These are phyloP conservation scores for Mechanitis messenoides DNA, from an alignment of 2,888 invertebrate genomes.

Conservation along the genomic window DNA sequence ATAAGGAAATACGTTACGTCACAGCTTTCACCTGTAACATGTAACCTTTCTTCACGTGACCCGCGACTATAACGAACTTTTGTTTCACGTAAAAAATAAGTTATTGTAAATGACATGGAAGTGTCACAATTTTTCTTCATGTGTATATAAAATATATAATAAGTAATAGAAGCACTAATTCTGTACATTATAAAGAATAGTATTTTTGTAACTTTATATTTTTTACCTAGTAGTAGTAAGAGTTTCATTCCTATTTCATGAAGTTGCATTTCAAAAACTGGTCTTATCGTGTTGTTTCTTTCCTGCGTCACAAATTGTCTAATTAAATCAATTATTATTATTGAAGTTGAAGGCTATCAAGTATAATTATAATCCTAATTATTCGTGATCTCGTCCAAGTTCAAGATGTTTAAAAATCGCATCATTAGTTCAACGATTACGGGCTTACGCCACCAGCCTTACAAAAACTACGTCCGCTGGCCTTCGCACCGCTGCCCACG, in stretches of 20 bases:
- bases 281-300: no score
- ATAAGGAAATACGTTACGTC: conserved; percentile 41
- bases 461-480: conserved; percentile 58
- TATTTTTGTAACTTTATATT: no score
- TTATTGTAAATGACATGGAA: background rate
- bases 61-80: conserved; percentile 50
- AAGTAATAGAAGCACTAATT: background rate
- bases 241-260: no score
- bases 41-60: conserved; percentile 60
- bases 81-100: conserved; percentile 4
- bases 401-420: conserved; percentile 44
- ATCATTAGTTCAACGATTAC: conserved; percentile 49
- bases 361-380: no score
- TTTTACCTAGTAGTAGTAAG: no score
- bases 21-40: conserved; percentile 49
- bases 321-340: no score
- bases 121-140: no score
- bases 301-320: no score
- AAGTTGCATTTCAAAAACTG: no score
- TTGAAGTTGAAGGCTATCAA: no score
- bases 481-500: conserved; percentile 45
- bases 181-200: background rate
- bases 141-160: no score
- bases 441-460: conserved; percentile 46
- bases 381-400: conserved; percentile 50